Conservation (phyloP, 2,113 vertebrate species). For the Chloebia gouldiae region DNA sequence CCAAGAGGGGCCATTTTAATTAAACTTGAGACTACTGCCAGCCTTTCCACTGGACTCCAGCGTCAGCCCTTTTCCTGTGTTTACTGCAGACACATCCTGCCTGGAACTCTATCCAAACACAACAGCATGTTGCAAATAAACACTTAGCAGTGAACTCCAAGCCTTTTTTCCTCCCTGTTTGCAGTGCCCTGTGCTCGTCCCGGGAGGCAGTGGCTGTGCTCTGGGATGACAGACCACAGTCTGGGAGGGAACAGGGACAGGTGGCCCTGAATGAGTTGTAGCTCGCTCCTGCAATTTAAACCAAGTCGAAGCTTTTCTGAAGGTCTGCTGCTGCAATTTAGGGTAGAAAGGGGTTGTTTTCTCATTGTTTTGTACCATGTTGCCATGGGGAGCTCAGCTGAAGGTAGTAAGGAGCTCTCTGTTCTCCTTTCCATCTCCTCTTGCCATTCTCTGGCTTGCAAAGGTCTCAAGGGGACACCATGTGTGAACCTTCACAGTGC, state of each 20-base stretch:
- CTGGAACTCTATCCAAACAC: conserved; percentile 14
- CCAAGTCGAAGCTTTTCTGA: not conserved
- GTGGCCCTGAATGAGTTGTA: not conserved
- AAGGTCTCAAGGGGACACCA: not conserved
- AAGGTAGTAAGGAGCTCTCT: not conserved
- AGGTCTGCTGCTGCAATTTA: not conserved
- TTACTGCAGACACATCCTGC: conserved; percentile 58
- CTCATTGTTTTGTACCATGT: not conserved
- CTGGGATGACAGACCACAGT: accelerated
- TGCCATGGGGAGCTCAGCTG: not conserved
- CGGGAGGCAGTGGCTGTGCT: accelerated
- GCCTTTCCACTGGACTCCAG: not conserved
- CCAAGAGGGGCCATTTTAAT: not conserved
- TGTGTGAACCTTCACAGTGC: not conserved
- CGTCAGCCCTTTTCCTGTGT: conserved; percentile 56
- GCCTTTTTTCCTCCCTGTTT: not conserved
- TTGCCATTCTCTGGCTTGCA: not conserved
- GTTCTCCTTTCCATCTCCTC: not conserved
- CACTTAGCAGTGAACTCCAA: not conserved
- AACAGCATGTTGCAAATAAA: conserved; percentile 35
- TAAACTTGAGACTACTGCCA: conserved; percentile 3
- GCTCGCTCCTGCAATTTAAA: not conserved
- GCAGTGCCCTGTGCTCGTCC: accelerated
- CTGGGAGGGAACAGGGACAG: accelerated
- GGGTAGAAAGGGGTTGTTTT: not conserved